These are phyloP conservation scores for Pterocles orientalis DNA, from an alignment of 2,113 vertebrate genomes.

Conservation along the genomic window DNA sequence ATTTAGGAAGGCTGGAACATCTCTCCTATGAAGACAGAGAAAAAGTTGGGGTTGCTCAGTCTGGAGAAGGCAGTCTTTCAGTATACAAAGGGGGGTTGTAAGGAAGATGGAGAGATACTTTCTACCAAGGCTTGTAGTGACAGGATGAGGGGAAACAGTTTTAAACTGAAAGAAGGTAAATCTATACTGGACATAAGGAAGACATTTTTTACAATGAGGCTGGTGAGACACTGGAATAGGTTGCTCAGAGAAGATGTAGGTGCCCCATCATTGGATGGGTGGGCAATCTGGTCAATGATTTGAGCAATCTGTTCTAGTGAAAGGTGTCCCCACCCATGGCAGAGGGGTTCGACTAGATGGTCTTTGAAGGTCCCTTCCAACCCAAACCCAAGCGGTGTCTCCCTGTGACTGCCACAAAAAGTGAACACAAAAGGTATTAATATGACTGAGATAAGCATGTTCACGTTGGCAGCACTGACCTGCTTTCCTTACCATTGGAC, in stretches of 20 bases:
- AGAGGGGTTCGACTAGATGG: neutral
- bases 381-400: neutral
- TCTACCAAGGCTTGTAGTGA: too few species aligned
- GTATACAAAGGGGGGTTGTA: too few species aligned
- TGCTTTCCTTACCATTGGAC: neutral
- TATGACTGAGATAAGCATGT: neutral
- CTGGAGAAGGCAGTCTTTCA: too few species aligned
- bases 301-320: neutral
- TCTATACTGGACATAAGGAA: neutral
- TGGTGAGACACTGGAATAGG: neutral
- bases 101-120: too few species aligned
- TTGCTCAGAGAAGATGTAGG: neutral
- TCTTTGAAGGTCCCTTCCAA: neutral
- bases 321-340: neutral
- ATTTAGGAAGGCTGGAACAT: too few species aligned
- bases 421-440: neutral
- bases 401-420: neutral
- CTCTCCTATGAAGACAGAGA: too few species aligned
- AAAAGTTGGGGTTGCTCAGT: too few species aligned
- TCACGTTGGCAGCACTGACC: neutral
- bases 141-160: too few species aligned
- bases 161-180: too few species aligned
- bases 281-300: neutral
- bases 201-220: accelerated
- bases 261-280: neutral